These are phyloP conservation scores for Ametastegia equiseti DNA, from an alignment of 2,888 invertebrate species.

Conservation along the genomic window DNA sequence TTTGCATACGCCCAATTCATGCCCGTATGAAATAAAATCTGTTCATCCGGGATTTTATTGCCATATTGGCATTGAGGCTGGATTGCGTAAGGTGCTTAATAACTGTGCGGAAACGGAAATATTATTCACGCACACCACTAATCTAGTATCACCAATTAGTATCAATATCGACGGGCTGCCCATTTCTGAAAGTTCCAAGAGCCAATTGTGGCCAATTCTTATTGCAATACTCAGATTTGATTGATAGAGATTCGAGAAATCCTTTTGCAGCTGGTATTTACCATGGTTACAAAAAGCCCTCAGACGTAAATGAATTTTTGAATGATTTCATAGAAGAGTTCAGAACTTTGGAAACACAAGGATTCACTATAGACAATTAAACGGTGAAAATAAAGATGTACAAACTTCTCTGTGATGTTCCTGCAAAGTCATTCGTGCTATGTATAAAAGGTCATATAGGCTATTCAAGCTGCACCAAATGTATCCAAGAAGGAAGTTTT, in stretches of 20 bases:
- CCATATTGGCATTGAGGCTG: not conserved
- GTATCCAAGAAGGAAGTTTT: slow-evolving; percentile 50
- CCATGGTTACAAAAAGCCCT: slow-evolving; percentile 52
- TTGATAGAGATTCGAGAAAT: not conserved
- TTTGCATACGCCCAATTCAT: not conserved
- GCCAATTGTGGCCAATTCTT: slow-evolving; percentile 18
- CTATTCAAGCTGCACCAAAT: slow-evolving; percentile 52
- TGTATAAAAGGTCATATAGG: slow-evolving; percentile 51
- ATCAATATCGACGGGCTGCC: not conserved
- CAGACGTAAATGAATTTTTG: slow-evolving; percentile 49
- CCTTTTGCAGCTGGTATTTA: slow-evolving; percentile 52
- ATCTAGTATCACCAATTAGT: not conserved
- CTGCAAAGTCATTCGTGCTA: slow-evolving; percentile 51
- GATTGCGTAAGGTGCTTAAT: not conserved
- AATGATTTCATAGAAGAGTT: slow-evolving; percentile 51
- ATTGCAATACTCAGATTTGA: not conserved
- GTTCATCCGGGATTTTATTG: slow-evolving; percentile 1
- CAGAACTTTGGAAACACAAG: slow-evolving; percentile 42
- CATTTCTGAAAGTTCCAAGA: not conserved
- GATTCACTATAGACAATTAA: slow-evolving; percentile 44
- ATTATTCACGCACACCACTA: not conserved
- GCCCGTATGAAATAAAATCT: not conserved
- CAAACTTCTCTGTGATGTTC: slow-evolving; percentile 52
- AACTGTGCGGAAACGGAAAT: not conserved
- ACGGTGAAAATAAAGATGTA: slow-evolving; percentile 43